Percentiles rank a stretch among this genome's conserved stretches.
phyloP scores from a whole-genome alignment of 2,113 vertebrate species.

The Lepus americanus region DNA sequence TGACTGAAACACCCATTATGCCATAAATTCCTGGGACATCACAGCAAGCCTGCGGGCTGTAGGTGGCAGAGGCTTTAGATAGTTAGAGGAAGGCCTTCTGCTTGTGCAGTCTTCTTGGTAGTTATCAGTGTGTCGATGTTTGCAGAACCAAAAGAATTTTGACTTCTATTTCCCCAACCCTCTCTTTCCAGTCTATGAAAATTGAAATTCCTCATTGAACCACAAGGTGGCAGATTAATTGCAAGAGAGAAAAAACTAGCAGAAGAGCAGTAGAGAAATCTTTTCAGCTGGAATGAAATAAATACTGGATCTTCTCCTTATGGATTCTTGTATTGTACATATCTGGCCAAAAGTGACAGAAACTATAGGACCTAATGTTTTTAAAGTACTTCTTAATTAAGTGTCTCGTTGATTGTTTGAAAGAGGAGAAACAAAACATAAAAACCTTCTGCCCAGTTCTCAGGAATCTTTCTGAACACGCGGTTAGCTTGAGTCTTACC shows the following conservation, averaged over 20 bases:
- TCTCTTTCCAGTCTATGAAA: not conserved
- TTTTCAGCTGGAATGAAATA: not conserved
- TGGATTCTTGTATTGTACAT: not conserved
- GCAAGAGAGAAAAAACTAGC: conserved; percentile 11
- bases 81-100: not conserved
- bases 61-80: not conserved
- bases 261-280: not conserved
- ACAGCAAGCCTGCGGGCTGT: not conserved
- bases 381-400: not conserved
- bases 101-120: not conserved
- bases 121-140: not conserved
- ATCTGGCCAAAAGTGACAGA: conserved; percentile 10
- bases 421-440: not conserved
- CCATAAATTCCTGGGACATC: conserved; percentile 18
- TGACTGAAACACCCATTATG: not conserved
- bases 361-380: not conserved
- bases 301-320: not conserved
- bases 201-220: conserved; percentile 78
- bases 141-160: conserved; percentile 56
- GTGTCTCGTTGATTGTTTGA: not conserved
- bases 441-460: not conserved
- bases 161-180: not conserved
- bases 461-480: not conserved
- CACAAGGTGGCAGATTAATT: conserved; percentile 87
- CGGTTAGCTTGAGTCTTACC: not conserved